Evolutionary conservation across 2,888 invertebrate genomes (phyloP).

Genomic region (Therioaphis trifolii): DNA sequence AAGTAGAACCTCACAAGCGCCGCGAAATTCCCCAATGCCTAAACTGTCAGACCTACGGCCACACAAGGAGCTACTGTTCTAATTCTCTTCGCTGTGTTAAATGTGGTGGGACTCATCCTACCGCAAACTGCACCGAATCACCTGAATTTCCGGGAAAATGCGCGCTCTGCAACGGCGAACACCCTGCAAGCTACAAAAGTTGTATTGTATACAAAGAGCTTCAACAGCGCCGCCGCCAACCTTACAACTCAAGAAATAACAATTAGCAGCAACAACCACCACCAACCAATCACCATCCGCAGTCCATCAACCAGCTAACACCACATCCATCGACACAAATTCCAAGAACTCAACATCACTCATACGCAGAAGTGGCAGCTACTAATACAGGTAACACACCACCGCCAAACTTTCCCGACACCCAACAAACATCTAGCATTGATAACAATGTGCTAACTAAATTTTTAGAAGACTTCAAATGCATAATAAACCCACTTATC

Average conservation of each 20-base stretch:
- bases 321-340: not conserved
- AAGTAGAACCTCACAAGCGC: no score
- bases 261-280: not conserved
- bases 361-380: slow-evolving; percentile 11
- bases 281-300: not conserved
- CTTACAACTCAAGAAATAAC: not conserved
- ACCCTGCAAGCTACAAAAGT: not conserved
- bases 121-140: not conserved
- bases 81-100: not conserved
- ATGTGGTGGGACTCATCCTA: not conserved
- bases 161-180: no score
- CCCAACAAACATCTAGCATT: no score
- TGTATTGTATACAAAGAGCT: not conserved
- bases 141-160: not conserved
- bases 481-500: not conserved
- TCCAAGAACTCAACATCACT: not conserved
- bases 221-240: no score
- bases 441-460: not conserved
- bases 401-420: no score
- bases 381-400: no score
- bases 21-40: no score
- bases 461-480: not conserved
- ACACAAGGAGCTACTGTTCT: not conserved
- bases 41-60: no score
- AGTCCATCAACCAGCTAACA: not conserved